Evolutionary conservation across 2,888 invertebrate genomes (phyloP), one percentile per base, ranked within the genome.

Genomic region (Theretra japonica): DNA sequence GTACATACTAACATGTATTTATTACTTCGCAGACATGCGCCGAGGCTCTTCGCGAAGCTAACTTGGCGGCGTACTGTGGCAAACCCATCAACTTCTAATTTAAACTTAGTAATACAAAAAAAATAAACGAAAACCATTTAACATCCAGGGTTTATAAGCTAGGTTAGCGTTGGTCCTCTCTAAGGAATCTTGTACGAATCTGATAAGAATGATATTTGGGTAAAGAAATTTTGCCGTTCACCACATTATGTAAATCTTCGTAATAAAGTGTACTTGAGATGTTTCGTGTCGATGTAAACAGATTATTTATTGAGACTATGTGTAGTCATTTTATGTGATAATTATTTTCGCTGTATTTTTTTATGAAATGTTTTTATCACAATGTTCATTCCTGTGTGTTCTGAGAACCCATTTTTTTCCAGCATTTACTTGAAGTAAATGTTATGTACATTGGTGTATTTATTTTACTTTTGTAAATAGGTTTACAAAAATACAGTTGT

Each of bases 31-130:
- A 98, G 98, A 99, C 99, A 68, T 99, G 99, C 83, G 95, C 99
- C 6, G 99, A 99, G 94, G 99, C 99, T 1, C 95, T 99, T 73
- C 96, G 99, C 88, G 99, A 99, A 95, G 99, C 99, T 50, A 98
- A 99, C 88, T 88, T 99, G 79, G 97, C 98, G 19, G 99, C 99
- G 33, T 99, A 98, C 90, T 97, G 96, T 88, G 99, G 99, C 84
- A 99, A 99, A 95, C 96, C 99, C 53, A 99, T 99, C 92, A 99
- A 99, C 95, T 99, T 99, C 91, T 97, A 97, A 85, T 74, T 71
- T 75, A 80, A 86, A 78, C 73, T 76, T 80, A 82, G 77, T 77
- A 79, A 77, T 82, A 81, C 81, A 79, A 79, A 74, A 80, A 28
- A 28, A 28, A 28, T 28, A 2, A 78, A 78, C 80, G 73, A 71